Evolutionary conservation across 2,888 invertebrate genomes (phyloP).

Genomic region (Stomorhina lunata): DNA sequence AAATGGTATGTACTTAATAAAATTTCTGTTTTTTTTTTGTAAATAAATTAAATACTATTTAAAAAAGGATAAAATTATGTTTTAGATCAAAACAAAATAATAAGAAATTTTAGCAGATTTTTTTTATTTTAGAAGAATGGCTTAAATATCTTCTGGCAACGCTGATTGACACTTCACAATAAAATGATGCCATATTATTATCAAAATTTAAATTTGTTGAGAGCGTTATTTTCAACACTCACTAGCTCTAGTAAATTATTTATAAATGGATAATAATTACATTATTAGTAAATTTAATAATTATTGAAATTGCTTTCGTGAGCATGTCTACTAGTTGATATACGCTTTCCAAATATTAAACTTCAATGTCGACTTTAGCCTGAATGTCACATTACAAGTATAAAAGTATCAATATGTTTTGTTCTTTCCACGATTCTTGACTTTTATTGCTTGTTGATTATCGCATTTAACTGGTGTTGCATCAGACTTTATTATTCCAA

Average conservation of each 20-base stretch:
- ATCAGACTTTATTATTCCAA: not conserved
- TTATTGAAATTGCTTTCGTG: constrained; percentile 13
- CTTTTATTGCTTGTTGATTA: constrained; percentile 63
- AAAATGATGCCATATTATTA: too few species aligned
- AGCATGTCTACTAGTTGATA: constrained; percentile 38
- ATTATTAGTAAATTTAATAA: constrained; percentile 22
- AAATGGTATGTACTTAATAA: too few species aligned
- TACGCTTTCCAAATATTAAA: constrained; percentile 22
- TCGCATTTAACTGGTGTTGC: constrained; percentile 35
- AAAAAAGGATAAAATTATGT: too few species aligned
- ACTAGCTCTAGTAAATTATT: constrained; percentile 37
- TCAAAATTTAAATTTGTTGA: too few species aligned
- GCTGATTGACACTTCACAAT: too few species aligned
- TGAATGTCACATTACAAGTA: constrained; percentile 49
- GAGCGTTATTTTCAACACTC: constrained; percentile 42
- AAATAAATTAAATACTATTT: too few species aligned
- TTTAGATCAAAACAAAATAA: too few species aligned
- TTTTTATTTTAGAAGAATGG: too few species aligned
- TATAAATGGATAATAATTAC: constrained; percentile 2
- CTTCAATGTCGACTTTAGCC: constrained; percentile 36
- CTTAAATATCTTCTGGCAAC: too few species aligned
- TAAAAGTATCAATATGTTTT: constrained; percentile 45
- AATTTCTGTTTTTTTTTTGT: too few species aligned
- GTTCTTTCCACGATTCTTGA: constrained; percentile 45
- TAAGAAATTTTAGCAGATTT: too few species aligned